Conservation (phyloP, 2,113 vertebrate species). For the Oncorhynchus tshawytscha region DNA sequence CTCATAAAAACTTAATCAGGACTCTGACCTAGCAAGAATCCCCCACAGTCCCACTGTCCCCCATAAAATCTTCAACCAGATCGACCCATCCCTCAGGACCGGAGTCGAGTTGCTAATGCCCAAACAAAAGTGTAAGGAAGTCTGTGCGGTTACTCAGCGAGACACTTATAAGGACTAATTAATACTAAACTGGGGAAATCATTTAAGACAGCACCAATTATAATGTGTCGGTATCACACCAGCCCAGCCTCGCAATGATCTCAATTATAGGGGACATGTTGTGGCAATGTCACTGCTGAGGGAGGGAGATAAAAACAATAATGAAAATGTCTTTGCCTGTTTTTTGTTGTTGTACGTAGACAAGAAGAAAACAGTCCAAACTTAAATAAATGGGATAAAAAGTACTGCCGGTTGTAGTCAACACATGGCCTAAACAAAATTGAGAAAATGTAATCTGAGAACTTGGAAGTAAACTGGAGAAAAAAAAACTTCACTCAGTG, state of each 20-base stretch:
- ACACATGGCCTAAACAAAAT: not conserved
- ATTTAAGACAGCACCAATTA: slow-evolving; percentile 44
- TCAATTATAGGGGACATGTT: slow-evolving; percentile 44
- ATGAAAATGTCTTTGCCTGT: slow-evolving; percentile 60
- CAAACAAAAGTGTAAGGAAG: not conserved
- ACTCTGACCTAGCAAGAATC: slow-evolving; percentile 17
- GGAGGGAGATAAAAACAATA: slow-evolving; percentile 60
- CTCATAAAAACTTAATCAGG: slow-evolving; percentile 65
- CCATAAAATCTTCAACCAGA: not conserved
- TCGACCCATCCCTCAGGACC: slow-evolving; percentile 1
- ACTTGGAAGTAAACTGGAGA: not conserved
- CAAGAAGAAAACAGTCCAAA: slow-evolving; percentile 31
- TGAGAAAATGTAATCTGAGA: not conserved
- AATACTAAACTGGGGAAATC: slow-evolving; percentile 32
- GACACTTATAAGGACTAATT: slow-evolving; percentile 14
- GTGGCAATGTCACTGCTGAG: slow-evolving; percentile 38
- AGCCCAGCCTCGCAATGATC: slow-evolving; percentile 35
- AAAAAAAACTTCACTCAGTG: not conserved
- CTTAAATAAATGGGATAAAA: not conserved
- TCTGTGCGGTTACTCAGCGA: not conserved
- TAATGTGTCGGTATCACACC: slow-evolving; percentile 35
- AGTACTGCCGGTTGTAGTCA: not conserved
- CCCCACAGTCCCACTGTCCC: slow-evolving; percentile 47
- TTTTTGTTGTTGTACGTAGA: slow-evolving; percentile 35
- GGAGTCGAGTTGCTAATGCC: not conserved